Conservation (phyloP, 2,113 vertebrate genomes). For the Amphiprion percula region DNA sequence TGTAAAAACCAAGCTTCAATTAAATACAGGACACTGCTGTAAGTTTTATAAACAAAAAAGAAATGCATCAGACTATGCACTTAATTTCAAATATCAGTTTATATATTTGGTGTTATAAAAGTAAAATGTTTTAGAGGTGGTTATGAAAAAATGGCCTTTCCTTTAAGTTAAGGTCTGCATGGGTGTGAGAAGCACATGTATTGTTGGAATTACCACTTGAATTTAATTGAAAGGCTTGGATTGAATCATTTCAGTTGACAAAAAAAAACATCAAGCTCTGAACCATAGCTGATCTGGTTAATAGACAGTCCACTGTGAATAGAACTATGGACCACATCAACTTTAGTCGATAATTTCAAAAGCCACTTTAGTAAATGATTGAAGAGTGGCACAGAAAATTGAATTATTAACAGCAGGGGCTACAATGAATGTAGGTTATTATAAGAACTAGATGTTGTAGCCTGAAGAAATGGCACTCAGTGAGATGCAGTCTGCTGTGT, state of each 20-base stretch:
- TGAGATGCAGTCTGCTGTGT: not conserved
- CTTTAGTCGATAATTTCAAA: constrained; percentile 76
- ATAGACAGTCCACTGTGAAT: constrained; percentile 74
- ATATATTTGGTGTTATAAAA: not conserved
- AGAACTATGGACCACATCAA: constrained; percentile 74
- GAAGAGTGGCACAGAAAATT: constrained; percentile 58
- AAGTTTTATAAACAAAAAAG: too few species aligned
- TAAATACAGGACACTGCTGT: not conserved
- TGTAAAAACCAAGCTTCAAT: too few species aligned
- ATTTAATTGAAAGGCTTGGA: not conserved
- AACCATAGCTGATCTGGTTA: constrained; percentile 70
- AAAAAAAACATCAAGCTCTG: constrained; percentile 1
- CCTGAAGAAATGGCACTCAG: not conserved
- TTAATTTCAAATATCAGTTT: not conserved
- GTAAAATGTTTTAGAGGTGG: not conserved
- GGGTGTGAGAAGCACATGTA: not conserved
- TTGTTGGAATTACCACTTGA: not conserved
- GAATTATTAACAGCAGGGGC: constrained; percentile 60
- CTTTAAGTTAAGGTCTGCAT: not conserved
- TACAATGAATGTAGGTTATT: constrained; percentile 30
- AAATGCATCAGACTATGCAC: too few species aligned
- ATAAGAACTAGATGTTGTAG: not conserved
- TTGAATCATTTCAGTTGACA: constrained; percentile 11
- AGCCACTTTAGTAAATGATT: constrained; percentile 79
- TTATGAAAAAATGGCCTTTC: not conserved